These are phyloP conservation scores for Pluvialis apricaria DNA, from an alignment of 2,113 vertebrate species.

Conservation along the genomic window DNA sequence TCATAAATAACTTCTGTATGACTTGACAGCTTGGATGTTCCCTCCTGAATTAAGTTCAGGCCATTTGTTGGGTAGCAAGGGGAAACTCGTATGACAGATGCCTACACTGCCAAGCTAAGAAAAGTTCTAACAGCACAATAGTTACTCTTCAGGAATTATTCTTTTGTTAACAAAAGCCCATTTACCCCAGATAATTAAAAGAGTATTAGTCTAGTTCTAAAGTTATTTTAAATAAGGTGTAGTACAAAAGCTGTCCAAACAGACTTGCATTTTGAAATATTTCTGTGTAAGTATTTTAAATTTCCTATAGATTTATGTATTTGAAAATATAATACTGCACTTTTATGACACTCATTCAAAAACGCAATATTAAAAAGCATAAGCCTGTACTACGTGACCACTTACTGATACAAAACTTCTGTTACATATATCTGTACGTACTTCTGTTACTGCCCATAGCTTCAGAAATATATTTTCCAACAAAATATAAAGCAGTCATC, in stretches of 20 bases:
- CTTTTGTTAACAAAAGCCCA: neutral
- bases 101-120: neutral
- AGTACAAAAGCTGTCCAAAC: neutral
- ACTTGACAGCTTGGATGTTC: conserved; percentile 61
- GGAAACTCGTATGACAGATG: conserved; percentile 56
- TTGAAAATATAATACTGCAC: neutral
- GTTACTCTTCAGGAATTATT: neutral
- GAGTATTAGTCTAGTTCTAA: neutral
- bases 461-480: neutral
- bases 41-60: conserved; percentile 59
- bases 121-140: conserved; percentile 1
- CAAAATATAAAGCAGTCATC: neutral
- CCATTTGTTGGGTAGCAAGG: conserved; percentile 43
- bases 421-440: neutral
- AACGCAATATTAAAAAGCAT: neutral
- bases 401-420: neutral
- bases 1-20: conserved; percentile 20
- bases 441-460: neutral
- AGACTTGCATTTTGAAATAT: neutral
- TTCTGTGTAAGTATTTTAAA: neutral
- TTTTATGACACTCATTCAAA: neutral
- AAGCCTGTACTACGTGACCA: neutral
- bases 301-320: neutral
- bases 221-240: neutral
- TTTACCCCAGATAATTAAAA: neutral